Percentiles rank a stretch among this genome's conserved stretches.
Conservation (phyloP, 2,888 invertebrate species). For the Siphlonurus alternatus region DNA sequence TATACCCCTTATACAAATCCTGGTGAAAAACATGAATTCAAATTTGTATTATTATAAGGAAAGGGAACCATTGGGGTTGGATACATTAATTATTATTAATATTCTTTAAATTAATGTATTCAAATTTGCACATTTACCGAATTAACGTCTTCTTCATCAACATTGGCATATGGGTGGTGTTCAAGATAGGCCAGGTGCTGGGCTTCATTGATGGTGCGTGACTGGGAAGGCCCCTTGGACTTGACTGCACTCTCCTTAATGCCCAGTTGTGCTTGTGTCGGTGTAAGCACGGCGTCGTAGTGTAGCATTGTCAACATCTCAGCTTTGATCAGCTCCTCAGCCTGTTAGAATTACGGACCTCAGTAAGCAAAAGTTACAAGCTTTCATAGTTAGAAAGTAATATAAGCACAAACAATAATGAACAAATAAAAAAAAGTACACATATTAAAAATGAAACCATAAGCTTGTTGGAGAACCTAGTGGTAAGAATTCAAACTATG, state of each 20-base stretch:
- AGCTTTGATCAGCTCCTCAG: conserved; percentile 87
- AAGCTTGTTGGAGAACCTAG: neutral
- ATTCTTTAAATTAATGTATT: neutral
- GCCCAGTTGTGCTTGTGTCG: conserved; percentile 26
- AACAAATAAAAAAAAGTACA: neutral
- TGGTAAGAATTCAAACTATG: too few species aligned
- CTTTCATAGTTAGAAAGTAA: too few species aligned
- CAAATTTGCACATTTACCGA: neutral
- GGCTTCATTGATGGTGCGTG: conserved; percentile 28
- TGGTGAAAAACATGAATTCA: too few species aligned
- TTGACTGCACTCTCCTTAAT: conserved; percentile 9
- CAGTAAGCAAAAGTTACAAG: too few species aligned
- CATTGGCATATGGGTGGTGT: conserved; percentile 66
- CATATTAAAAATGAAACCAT: neutral
- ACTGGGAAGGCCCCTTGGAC: conserved; percentile 24
- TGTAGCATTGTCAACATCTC: conserved; percentile 95
- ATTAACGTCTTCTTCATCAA: conserved; percentile 38
- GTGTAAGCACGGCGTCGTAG: conserved; percentile 71
- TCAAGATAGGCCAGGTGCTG: conserved; percentile 71
- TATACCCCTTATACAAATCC: too few species aligned
- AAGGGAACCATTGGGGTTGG: too few species aligned
- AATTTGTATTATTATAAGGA: too few species aligned
- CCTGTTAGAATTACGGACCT: conserved; percentile 31
- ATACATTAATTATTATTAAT: neutral
- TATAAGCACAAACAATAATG: too few species aligned